Percentiles rank a stretch among this genome's conserved stretches.
Conservation (phyloP, 2,888 invertebrate genomes). For the Fabriciana adippe region DNA sequence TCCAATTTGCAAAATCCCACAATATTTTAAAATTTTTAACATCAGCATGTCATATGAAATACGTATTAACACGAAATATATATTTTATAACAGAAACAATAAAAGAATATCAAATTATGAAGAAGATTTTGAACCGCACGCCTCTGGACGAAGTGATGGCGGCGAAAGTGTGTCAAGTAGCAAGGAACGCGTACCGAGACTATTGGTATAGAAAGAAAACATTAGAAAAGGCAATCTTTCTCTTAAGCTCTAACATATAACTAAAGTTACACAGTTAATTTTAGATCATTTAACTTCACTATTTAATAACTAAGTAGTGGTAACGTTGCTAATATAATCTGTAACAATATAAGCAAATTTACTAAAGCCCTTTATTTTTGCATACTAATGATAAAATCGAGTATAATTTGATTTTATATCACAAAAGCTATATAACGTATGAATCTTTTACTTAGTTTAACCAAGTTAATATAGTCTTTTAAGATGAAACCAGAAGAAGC, state of each 20-base stretch:
- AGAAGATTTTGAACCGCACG: constrained; percentile 53
- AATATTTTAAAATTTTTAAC: background rate
- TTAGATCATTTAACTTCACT: too few species aligned
- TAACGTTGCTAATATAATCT: too few species aligned
- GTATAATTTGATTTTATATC: too few species aligned
- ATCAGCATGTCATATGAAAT: background rate
- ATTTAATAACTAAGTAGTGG: too few species aligned
- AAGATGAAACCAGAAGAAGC: constrained; percentile 57
- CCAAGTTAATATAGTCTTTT: constrained; percentile 47
- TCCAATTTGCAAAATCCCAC: too few species aligned
- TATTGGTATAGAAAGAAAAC: constrained; percentile 70
- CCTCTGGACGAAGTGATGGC: constrained; percentile 63
- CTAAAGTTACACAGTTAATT: background rate
- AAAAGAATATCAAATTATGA: constrained; percentile 62
- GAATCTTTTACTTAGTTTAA: too few species aligned
- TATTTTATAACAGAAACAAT: constrained; percentile 54
- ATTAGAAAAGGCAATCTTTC: constrained; percentile 46
- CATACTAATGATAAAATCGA: too few species aligned
- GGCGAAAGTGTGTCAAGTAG: constrained; percentile 64
- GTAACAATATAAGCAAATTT: too few species aligned
- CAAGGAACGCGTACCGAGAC: constrained; percentile 68
- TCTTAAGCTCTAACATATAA: background rate
- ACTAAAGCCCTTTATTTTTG: too few species aligned
- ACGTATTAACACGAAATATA: background rate
- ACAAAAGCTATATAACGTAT: too few species aligned